Conservation (phyloP, 2,888 invertebrate genomes). For the Nomada fucata region DNA sequence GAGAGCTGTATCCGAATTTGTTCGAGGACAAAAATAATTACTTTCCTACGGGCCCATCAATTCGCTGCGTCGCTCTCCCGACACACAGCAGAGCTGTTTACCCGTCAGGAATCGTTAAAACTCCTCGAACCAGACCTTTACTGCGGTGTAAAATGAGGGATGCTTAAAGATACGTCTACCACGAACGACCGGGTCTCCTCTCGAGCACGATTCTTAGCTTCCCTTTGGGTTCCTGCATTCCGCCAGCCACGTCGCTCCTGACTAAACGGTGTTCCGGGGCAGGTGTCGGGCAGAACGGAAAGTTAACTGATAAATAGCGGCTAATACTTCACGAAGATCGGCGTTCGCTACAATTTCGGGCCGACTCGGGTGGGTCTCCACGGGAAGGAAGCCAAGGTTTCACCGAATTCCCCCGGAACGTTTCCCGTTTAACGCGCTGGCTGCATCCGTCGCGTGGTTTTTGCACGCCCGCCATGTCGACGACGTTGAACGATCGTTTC, state of each 20-base stretch:
- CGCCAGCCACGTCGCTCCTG: background rate
- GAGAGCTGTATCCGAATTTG: too few relatives aligned
- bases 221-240: background rate
- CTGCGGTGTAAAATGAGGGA: constrained; percentile 44
- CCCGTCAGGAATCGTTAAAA: constrained; percentile 42
- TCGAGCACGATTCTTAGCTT: constrained; percentile 20
- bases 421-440: constrained; percentile 25
- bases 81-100: background rate
- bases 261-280: constrained; percentile 47
- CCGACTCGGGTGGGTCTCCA: constrained; percentile 42
- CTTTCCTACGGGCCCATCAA: background rate
- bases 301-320: constrained; percentile 76
- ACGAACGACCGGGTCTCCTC: constrained; percentile 21
- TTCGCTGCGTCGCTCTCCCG: background rate
- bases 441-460: constrained; percentile 41
- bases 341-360: constrained; percentile 60
- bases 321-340: constrained; percentile 69
- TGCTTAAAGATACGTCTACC: constrained; percentile 35
- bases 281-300: constrained; percentile 62
- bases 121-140: constrained; percentile 10
- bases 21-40: too few relatives aligned
- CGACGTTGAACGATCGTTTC: constrained; percentile 59
- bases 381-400: constrained; percentile 28
- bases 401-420: constrained; percentile 35
- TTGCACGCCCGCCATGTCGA: constrained; percentile 44